Conservation (phyloP, 2,888 invertebrate genomes). For the Geophilus truncorum region DNA sequence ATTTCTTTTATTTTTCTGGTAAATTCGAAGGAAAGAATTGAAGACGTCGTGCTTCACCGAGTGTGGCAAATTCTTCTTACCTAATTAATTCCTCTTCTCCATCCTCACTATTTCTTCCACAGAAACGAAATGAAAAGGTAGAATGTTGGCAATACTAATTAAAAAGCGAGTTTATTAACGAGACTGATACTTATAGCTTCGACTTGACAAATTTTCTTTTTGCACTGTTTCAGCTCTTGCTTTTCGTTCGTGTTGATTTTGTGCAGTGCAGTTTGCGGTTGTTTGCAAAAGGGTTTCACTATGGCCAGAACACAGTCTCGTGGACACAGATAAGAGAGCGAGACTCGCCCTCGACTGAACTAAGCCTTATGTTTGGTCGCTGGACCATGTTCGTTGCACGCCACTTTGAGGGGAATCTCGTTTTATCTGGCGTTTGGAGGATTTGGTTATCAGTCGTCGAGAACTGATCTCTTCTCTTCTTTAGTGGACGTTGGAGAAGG, state of each 20-base stretch:
- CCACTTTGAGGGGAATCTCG: neutral
- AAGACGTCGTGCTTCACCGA: neutral
- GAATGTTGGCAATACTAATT: neutral
- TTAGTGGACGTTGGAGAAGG: neutral
- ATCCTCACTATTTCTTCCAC: neutral
- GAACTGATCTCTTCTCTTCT: neutral
- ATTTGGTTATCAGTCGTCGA: neutral
- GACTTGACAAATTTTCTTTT: neutral
- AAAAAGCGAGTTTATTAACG: neutral
- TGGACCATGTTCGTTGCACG: neutral
- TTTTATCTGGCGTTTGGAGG: constrained; percentile 13
- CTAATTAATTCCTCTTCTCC: neutral
- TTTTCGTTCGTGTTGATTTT: neutral
- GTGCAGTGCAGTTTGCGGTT: neutral
- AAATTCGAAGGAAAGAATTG: neutral
- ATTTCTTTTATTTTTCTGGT: neutral
- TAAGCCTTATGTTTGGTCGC: neutral
- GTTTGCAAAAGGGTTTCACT: neutral
- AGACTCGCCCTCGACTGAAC: neutral
- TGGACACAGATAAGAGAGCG: neutral
- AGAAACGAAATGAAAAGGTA: neutral
- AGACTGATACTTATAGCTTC: neutral
- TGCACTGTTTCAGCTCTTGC: neutral
- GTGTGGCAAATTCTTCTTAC: neutral
- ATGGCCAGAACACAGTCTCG: neutral